phyloP scores from a whole-genome alignment of 2,797 vertebrate species.

The Danio aesculapii region DNA sequence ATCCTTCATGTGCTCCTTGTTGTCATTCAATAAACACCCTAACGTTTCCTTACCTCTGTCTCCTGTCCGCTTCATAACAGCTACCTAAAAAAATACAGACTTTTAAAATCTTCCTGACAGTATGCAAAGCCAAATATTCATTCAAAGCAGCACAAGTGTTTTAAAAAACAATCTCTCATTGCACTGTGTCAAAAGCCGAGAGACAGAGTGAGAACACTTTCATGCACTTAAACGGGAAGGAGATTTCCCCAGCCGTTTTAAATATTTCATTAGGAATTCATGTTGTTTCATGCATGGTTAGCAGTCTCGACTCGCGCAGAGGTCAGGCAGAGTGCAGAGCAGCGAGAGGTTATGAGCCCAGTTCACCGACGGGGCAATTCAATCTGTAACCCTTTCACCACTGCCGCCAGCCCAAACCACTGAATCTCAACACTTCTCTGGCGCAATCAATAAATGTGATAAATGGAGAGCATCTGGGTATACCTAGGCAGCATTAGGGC shows the following conservation, averaged over 20 bases:
- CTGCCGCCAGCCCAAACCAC: neutral
- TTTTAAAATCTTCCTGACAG: neutral
- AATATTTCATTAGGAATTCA: conserved; percentile 63
- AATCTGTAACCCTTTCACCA: conserved; percentile 45
- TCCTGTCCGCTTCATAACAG: too few relatives aligned
- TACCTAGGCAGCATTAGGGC: too few relatives aligned
- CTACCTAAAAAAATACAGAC: neutral
- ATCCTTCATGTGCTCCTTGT: too few relatives aligned
- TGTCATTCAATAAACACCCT: too few relatives aligned
- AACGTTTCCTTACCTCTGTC: too few relatives aligned
- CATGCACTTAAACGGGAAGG: conserved; percentile 41
- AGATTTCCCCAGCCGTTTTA: conserved; percentile 46
- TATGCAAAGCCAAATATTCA: neutral
- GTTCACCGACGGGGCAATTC: conserved; percentile 36
- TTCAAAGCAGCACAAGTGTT: neutral
- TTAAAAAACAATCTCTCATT: conserved; percentile 30
- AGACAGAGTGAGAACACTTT: conserved; percentile 6
- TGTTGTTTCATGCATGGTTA: conserved; percentile 59
- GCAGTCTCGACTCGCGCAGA: conserved; percentile 22
- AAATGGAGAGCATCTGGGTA: neutral
- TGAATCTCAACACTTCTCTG: neutral
- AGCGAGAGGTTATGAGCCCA: conserved; percentile 57
- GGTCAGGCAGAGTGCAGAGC: conserved; percentile 61
- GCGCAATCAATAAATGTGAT: neutral
- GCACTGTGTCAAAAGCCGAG: conserved; percentile 20